Percentiles rank a stretch among this genome's conserved stretches.
Evolutionary conservation across 2,113 vertebrate species (phyloP).

Genomic region (Aspiorhynchus laticeps): DNA sequence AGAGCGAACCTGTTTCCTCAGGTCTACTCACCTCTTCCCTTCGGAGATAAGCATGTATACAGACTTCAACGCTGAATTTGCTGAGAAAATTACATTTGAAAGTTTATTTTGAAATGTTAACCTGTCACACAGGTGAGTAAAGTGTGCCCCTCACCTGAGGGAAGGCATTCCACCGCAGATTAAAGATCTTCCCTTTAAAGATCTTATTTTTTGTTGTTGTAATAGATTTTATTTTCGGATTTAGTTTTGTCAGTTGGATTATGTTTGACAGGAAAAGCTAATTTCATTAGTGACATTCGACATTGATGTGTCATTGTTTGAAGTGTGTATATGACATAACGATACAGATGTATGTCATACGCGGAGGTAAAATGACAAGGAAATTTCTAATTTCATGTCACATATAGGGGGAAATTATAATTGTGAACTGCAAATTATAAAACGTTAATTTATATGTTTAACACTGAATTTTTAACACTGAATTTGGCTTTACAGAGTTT

Average conservation of each 20-base stretch:
- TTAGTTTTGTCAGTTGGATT: background rate
- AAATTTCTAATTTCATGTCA: background rate
- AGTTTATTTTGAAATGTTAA: background rate
- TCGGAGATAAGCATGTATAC: background rate
- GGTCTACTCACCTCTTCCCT: background rate
- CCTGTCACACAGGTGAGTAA: background rate
- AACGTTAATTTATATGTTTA: background rate
- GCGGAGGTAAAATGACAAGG: background rate
- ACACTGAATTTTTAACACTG: background rate
- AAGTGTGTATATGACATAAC: background rate
- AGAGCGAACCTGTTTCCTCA: slow-evolving; percentile 58
- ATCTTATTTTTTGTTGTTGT: too few relatives aligned
- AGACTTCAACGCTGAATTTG: background rate
- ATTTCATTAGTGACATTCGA: background rate
- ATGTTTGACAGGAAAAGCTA: background rate
- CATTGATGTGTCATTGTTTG: slow-evolving; percentile 25
- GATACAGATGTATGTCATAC: background rate
- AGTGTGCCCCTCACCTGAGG: background rate
- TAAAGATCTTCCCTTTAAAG: background rate
- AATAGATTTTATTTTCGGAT: background rate
- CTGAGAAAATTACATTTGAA: background rate
- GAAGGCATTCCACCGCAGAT: background rate
- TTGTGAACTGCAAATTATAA: background rate
- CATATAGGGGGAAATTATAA: background rate
- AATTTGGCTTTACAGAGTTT: background rate